phyloP scores from a whole-genome alignment of 2,888 invertebrate genomes.

The Limenitis camilla region DNA sequence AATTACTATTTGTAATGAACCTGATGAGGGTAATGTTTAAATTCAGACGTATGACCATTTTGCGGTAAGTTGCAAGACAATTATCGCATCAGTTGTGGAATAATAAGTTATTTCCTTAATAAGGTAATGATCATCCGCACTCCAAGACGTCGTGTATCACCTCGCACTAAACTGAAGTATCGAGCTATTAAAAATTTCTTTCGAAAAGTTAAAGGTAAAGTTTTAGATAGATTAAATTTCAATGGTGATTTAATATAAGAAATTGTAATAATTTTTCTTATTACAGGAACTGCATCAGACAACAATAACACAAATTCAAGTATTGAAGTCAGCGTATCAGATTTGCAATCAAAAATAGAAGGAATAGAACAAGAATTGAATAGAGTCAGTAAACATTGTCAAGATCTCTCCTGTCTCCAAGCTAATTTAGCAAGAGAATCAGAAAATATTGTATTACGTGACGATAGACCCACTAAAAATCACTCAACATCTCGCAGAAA shows the following conservation, averaged over 20 bases:
- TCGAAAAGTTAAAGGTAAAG: slow-evolving; percentile 49
- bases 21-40: background rate
- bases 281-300: slow-evolving; percentile 47
- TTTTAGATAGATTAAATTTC: background rate
- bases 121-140: slow-evolving; percentile 56
- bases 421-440: slow-evolving; percentile 30
- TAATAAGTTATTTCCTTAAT: too few relatives aligned
- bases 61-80: slow-evolving; percentile 10
- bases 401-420: slow-evolving; percentile 36
- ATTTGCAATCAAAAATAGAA: slow-evolving; percentile 52
- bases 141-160: slow-evolving; percentile 60
- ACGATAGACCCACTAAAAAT: slow-evolving; percentile 20
- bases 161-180: slow-evolving; percentile 54
- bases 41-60: slow-evolving; percentile 4
- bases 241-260: background rate
- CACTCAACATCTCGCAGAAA: slow-evolving; percentile 26
- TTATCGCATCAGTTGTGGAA: background rate
- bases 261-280: background rate
- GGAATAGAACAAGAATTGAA: slow-evolving; percentile 48
- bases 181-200: slow-evolving; percentile 55
- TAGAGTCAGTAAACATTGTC: slow-evolving; percentile 47
- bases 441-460: slow-evolving; percentile 23
- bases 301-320: slow-evolving; percentile 55
- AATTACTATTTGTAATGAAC: slow-evolving; percentile 9
- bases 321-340: slow-evolving; percentile 50